Conservation (phyloP, 2,113 vertebrate species). For the Pollimyrus isidori region DNA sequence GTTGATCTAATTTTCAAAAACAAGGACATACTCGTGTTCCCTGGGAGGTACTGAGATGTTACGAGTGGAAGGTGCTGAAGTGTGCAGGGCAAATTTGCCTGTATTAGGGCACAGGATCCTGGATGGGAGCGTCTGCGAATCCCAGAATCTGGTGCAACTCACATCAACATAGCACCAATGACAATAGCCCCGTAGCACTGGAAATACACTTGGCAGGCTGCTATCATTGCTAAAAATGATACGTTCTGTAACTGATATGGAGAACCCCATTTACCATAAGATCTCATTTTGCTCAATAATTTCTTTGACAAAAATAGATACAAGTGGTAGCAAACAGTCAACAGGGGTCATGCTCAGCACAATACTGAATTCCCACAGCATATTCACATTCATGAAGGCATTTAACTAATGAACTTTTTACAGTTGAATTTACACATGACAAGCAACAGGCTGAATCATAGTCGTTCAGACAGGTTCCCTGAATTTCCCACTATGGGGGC, state of each 20-base stretch:
- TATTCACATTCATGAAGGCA: neutral
- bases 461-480: neutral
- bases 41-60: neutral
- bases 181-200: neutral
- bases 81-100: neutral
- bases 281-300: neutral
- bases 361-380: neutral
- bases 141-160: neutral
- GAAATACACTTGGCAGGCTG: neutral
- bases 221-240: slow-evolving; percentile 1
- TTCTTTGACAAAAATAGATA: neutral
- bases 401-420: neutral
- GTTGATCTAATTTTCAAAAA: neutral
- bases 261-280: neutral
- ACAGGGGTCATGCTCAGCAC: neutral
- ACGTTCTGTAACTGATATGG: neutral
- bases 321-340: neutral
- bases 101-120: neutral
- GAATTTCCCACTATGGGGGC: neutral
- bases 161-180: neutral
- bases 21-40: neutral
- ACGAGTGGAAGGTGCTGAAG: slow-evolving; percentile 5
- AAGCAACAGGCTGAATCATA: neutral
- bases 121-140: neutral
- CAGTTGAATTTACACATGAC: neutral